Conservation (phyloP, 2,113 vertebrate species). For the Isurus oxyrinchus region DNA sequence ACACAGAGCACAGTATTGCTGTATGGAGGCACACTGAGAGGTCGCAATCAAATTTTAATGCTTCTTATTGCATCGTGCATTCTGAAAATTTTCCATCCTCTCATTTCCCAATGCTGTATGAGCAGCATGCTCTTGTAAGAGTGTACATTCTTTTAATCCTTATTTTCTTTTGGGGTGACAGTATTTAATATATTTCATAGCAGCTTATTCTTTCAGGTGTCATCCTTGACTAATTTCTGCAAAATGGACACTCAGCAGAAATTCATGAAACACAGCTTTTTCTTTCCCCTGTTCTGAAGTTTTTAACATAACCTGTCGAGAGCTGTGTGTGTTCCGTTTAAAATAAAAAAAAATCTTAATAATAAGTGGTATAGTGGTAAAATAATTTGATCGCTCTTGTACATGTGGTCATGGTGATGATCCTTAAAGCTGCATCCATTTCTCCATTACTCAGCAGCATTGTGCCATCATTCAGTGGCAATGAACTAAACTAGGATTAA, state of each 20-base stretch:
- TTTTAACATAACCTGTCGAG: constrained; percentile 27
- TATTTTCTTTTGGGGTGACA: constrained; percentile 37
- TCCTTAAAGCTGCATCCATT: constrained; percentile 6
- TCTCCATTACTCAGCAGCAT: background rate
- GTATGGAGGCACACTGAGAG: constrained; percentile 62
- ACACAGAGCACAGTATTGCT: constrained; percentile 67
- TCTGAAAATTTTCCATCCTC: constrained; percentile 56
- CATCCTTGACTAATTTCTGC: constrained; percentile 7
- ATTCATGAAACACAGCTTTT: constrained; percentile 5
- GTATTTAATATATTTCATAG: constrained; percentile 25
- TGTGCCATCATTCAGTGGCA: background rate
- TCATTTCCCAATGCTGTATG: constrained; percentile 44
- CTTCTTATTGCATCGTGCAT: constrained; percentile 61
- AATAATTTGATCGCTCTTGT: constrained; percentile 24
- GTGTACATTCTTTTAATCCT: constrained; percentile 42
- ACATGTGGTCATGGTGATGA: background rate
- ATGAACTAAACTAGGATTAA: background rate
- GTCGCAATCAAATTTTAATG: constrained; percentile 56
- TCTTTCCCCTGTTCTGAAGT: background rate
- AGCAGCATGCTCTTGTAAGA: constrained; percentile 45
- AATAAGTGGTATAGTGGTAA: constrained; percentile 29
- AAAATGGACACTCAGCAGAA: background rate
- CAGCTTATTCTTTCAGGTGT: background rate
- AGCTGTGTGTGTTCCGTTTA: constrained; percentile 36
- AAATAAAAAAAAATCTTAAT: constrained; percentile 23